phyloP scores from a whole-genome alignment of 2,797 vertebrate species.

The Xenops minutus region DNA sequence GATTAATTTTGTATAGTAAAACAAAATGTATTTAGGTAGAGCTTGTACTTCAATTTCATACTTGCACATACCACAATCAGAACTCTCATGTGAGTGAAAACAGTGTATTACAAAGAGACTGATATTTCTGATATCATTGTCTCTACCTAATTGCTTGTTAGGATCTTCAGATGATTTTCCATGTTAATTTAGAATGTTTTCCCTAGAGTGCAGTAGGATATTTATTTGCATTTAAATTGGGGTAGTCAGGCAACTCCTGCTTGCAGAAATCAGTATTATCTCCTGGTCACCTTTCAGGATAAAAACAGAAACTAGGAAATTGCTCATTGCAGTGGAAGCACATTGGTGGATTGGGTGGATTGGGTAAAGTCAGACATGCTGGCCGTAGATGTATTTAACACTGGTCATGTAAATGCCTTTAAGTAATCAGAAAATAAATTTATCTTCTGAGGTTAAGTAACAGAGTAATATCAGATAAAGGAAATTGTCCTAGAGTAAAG shows the following conservation, averaged over 20 bases:
- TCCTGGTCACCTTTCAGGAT: not conserved
- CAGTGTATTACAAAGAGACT: not conserved
- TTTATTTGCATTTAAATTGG: constrained; percentile 28
- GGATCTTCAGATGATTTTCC: constrained; percentile 16
- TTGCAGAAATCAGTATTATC: not conserved
- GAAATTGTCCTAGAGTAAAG: not conserved
- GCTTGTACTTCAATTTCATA: not conserved
- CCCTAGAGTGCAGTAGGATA: constrained; percentile 10
- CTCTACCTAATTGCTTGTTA: constrained; percentile 58
- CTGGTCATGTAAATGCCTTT: not conserved
- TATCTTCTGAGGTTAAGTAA: not conserved
- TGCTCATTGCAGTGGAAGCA: not conserved
- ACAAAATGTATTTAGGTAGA: not conserved
- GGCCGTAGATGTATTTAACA: not conserved
- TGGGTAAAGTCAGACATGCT: not conserved
- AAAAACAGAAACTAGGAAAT: not conserved
- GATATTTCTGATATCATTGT: constrained; percentile 20
- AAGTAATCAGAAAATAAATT: not conserved
- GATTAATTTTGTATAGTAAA: not conserved
- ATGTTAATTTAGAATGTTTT: constrained; percentile 40
- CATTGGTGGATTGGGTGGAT: too few relatives aligned
- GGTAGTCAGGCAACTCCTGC: not conserved
- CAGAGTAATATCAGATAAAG: not conserved
- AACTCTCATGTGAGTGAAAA: constrained; percentile 27
- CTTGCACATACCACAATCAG: constrained; percentile 22